Conservation (phyloP, 2,113 vertebrate species). For the Agapornis roseicollis region DNA sequence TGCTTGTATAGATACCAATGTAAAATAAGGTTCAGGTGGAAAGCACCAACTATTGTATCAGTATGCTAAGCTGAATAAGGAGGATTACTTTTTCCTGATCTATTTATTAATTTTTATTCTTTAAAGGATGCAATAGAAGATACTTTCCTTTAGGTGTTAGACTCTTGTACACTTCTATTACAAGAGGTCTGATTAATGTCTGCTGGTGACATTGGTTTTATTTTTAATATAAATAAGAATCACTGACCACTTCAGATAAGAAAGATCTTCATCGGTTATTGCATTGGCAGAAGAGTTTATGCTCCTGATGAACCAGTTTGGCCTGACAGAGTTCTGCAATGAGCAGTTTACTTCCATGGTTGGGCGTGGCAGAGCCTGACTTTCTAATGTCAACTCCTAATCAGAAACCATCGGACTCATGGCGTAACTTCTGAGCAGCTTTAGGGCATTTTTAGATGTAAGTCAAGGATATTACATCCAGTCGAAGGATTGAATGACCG, state of each 20-base stretch:
- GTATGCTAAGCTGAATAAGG: neutral
- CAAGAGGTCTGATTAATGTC: neutral
- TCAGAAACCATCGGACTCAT: neutral
- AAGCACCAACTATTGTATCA: neutral
- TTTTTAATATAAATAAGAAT: neutral
- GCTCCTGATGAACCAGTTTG: neutral
- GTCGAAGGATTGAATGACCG: neutral
- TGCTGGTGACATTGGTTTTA: neutral
- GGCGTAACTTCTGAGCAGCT: neutral
- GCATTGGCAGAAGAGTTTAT: neutral
- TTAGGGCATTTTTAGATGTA: conserved; percentile 21
- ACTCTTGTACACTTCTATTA: neutral
- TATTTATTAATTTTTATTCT: neutral
- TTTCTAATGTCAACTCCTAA: neutral
- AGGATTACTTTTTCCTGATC: neutral
- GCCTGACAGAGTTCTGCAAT: neutral
- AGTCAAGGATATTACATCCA: neutral
- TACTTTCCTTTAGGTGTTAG: neutral
- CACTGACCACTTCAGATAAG: neutral
- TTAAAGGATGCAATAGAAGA: neutral
- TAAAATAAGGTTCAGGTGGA: neutral
- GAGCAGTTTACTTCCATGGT: neutral
- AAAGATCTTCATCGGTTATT: neutral
- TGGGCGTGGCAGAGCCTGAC: neutral
- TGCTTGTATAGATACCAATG: neutral